Evolutionary conservation across 2,113 vertebrate genomes (phyloP).

Genomic region (Ovibos moschatus): DNA sequence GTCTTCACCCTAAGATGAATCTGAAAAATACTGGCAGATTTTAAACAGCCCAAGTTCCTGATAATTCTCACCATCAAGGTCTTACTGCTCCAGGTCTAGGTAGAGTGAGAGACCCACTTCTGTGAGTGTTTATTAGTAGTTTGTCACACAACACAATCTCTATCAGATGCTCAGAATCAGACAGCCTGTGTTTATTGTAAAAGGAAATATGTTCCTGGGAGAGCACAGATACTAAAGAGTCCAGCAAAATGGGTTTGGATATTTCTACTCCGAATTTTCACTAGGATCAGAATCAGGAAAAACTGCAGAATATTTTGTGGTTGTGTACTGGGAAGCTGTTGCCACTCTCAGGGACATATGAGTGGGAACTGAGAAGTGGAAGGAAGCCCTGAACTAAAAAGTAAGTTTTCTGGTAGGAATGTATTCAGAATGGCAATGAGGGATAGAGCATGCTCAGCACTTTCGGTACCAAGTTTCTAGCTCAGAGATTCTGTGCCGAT

Average conservation of each 20-base stretch:
- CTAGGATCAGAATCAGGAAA: not conserved
- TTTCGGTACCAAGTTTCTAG: not conserved
- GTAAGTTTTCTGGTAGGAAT: not conserved
- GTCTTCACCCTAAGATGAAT: not conserved
- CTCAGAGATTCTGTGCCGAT: not conserved
- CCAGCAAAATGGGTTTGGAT: not conserved
- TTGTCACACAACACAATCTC: not conserved
- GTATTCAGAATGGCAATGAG: not conserved
- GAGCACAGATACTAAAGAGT: not conserved
- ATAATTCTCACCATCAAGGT: not conserved
- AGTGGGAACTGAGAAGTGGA: not conserved
- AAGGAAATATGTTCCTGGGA: not conserved
- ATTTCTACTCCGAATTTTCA: not conserved
- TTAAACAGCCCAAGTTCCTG: not conserved
- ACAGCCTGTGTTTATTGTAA: not conserved
- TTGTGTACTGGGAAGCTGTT: not conserved
- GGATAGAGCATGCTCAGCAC: not conserved
- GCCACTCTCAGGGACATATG: not conserved
- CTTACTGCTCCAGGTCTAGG: not conserved
- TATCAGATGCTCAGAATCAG: not conserved
- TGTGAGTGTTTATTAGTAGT: not conserved
- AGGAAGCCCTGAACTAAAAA: not conserved
- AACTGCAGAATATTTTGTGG: not conserved
- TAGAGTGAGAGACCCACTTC: not conserved
- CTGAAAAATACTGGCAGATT: not conserved